Evolutionary conservation across 2,888 invertebrate genomes (phyloP), one percentile per base, ranked within the genome.

Genomic region (Elegia similella): DNA sequence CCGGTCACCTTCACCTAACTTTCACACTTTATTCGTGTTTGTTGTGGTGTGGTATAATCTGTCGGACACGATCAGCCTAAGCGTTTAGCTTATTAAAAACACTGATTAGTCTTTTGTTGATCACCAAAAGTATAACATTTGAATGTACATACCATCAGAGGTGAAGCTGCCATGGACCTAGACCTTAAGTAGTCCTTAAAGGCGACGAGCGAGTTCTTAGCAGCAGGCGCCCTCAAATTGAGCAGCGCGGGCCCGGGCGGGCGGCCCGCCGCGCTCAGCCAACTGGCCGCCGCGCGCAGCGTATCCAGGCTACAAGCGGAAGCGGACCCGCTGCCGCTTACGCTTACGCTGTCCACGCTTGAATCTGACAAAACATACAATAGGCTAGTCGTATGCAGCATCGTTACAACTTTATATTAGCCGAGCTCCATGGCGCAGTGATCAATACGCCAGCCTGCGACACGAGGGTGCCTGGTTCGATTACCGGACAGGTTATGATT

Each of bases 131-230:
- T 44, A 43, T 38, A 56, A 42, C 12, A 10, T 13, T 29, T 47
- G 2, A 13, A 6, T 7, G 23, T 15, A 62, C 64, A 67, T 29
- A 90, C 92, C 92, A 95, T 95, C 75, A 95, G 88, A 58, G 95
- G 95, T 57, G 95, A 95, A 61, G 95, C 95, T 3, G 95, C 95
- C 81, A 95, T 95, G 68, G 96, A 96, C 23, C 95, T 93, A 57
- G 95, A 95, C 65, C 95, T 93, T 69, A 97, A 95, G 74, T 96
- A 96, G 78, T 97, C 97, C 74, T 95, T 94, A 59, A 97, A 92
- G 68, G 95, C 93, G 57, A 94, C 93, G 32, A 98, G 90, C 1
- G 97, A 95, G 64, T 94, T 93, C 60, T 94, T 92, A 12, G 98
- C 94, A 16, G 96, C 95, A 12, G 94, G 94, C 0, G 97, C 96